Evolutionary conservation across 2,888 invertebrate species (phyloP), one percentile per base, ranked within the genome.

Genomic region (Oasisia sp.): DNA sequence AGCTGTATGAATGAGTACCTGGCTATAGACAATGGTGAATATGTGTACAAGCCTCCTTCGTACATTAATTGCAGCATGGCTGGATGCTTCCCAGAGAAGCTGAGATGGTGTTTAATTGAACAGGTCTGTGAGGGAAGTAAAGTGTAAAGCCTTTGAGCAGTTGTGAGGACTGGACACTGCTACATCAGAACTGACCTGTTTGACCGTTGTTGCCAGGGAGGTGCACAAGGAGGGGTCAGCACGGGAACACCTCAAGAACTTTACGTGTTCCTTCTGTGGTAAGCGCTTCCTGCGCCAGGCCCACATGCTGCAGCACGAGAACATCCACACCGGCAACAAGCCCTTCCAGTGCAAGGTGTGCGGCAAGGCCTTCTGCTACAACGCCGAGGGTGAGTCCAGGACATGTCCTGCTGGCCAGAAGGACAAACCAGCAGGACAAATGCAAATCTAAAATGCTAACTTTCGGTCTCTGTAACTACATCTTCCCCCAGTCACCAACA

Each of bases 291-390:
- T 92, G 91, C 94, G 94, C 91, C 90, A 92, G 32, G 92, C 93
- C 8, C 91, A 92, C 5, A 92, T 94, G 93, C 90, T 58, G 12
- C 94, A 95, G 91, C 95, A 95, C 90, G 93, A 93, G 92, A 95
- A 94, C 92, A 93, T 92, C 32, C 95, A 95, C 92, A 93, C 94
- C 11, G 95, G 95, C 2, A 91, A 92, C n/a, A 93, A 93, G 44
- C 94, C 94, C 0, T 94, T 93, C 92, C 92, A 92, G 91, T 95
- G 95, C 92, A 44, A 92, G 14, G n/a, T 90, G 2, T 95, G 95
- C 74, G 91, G 74, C 89, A 92, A 91, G 74, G 89, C 50, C 7
- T 93, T 93, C 91, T 44, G 74, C 3, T 92, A 91, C 74, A 89
- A 50, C 38, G 32, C 93, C n/a, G 92, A 93, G 44, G 45, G 93